Percentiles rank a stretch among this genome's conserved stretches.
These are phyloP conservation scores for Sciurus carolinensis DNA, from an alignment of 2,797 vertebrate genomes.

Conservation along the genomic window DNA sequence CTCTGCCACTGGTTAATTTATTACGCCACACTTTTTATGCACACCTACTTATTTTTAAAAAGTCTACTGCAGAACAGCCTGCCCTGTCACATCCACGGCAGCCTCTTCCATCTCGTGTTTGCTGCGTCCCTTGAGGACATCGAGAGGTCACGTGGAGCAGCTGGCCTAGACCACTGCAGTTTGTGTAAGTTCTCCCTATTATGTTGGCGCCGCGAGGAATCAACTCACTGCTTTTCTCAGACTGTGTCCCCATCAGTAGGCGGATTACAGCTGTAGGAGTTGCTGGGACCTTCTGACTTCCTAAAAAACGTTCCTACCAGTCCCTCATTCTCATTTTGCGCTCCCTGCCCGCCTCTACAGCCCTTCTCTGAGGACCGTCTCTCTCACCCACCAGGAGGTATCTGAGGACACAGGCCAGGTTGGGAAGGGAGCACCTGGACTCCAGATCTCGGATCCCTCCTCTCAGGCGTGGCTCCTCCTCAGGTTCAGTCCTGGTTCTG, in stretches of 20 bases:
- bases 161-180: too few species aligned
- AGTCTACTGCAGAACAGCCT: neutral
- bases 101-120: neutral
- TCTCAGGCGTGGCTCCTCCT: neutral
- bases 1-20: neutral
- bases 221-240: neutral
- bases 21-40: neutral
- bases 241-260: neutral
- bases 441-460: too few species aligned
- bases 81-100: neutral
- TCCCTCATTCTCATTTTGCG: neutral
- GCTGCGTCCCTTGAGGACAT: too few species aligned
- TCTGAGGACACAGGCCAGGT: neutral
- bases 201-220: accelerated
- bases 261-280: neutral
- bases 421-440: neutral
- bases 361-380: neutral
- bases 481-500: neutral
- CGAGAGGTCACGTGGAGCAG: too few species aligned
- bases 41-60: neutral
- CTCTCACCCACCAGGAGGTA: neutral
- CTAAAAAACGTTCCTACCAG: neutral
- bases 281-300: neutral
- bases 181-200: too few species aligned
- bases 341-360: neutral